Percentiles rank a stretch among this genome's conserved stretches.
Evolutionary conservation across 2,113 vertebrate genomes (phyloP).

Genomic region (Myotis davidii): DNA sequence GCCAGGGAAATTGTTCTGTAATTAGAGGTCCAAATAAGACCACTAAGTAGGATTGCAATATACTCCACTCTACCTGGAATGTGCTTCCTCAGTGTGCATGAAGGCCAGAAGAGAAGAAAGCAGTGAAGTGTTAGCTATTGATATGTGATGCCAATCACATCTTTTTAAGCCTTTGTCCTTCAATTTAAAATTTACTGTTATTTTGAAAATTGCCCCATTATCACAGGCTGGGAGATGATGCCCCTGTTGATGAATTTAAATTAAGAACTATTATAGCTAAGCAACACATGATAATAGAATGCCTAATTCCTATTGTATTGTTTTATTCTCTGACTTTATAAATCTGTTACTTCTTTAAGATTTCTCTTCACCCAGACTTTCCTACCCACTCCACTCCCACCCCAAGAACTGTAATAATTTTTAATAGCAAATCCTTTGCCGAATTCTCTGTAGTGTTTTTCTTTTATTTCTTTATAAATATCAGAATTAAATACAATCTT

Average conservation of each 20-base stretch:
- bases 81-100: not conserved
- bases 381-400: not conserved
- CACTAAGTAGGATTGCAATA: not conserved
- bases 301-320: not conserved
- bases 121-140: not conserved
- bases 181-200: conserved; percentile 21
- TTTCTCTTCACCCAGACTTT: not conserved
- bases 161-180: not conserved
- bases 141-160: not conserved
- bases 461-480: not conserved
- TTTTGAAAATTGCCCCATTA: conserved; percentile 11
- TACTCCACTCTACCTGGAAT: not conserved
- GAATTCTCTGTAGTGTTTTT: not conserved
- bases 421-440: not conserved
- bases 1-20: not conserved
- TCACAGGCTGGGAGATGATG: not conserved
- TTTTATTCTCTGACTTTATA: not conserved
- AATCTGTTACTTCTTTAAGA: conserved; percentile 19
- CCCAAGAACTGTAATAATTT: not conserved
- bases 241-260: not conserved
- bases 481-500: not conserved
- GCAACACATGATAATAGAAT: not conserved
- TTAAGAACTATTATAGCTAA: not conserved
- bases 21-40: not conserved
- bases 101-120: not conserved